A percentile compares a stretch with the other conserved stretches of the same genome.
phyloP scores from a whole-genome alignment of 2,113 vertebrate species.

The Tachysurus fulvidraco region DNA sequence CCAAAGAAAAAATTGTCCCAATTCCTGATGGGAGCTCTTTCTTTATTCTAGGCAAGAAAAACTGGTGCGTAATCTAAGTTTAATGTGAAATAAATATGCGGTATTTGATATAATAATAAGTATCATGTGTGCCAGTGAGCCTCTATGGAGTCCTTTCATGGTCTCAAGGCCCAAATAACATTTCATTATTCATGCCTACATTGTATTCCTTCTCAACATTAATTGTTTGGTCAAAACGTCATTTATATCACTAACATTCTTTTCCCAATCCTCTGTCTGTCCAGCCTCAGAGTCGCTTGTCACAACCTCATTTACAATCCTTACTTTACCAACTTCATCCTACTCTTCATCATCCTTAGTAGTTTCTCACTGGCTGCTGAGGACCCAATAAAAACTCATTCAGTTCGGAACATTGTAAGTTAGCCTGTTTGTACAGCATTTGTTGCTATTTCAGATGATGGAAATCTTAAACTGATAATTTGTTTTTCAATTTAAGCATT shows the following conservation, averaged over 20 bases:
- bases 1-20: conserved; percentile 85
- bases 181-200: not conserved
- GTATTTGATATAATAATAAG: not conserved
- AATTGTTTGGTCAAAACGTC: not conserved
- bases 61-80: conserved; percentile 73
- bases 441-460: not conserved
- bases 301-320: conserved; percentile 90
- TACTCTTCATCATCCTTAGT: conserved; percentile 95
- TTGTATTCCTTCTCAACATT: not conserved
- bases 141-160: not conserved
- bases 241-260: not conserved
- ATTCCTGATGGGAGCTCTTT: conserved; percentile 93
- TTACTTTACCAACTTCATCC: conserved; percentile 93
- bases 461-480: not conserved
- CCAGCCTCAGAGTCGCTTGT: conserved; percentile 82
- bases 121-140: not conserved
- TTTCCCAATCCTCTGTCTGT: conserved; percentile 15
- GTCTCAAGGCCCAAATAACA: not conserved
- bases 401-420: conserved; percentile 88
- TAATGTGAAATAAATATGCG: not conserved
- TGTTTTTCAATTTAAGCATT: not conserved
- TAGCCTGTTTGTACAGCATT: not conserved
- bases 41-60: conserved; percentile 89
- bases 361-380: conserved; percentile 91
- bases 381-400: conserved; percentile 90